Base-by-base conservation (phyloP, 1,140 invertebrate species). In the Paraescarpia echinospica region DNA sequence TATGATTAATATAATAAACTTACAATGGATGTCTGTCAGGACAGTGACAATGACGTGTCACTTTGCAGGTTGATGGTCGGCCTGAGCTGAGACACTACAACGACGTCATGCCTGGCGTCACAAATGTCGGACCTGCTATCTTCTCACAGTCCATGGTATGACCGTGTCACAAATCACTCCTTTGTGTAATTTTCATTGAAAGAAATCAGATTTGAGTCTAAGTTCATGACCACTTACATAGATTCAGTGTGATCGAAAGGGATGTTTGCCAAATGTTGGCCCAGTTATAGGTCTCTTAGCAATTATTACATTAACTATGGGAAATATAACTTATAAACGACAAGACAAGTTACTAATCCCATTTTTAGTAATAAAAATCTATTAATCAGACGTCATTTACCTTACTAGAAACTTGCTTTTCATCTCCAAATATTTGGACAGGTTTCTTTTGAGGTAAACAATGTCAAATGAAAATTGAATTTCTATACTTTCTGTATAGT, bases 51-150 rank as follows among this genome's bases (percentile, higher is more conserved):
- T 18, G 2, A 77, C 22, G 27, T 77, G 59, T 27, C 41, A 18
- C 2, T 9, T 93, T 92, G 22, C 35, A 93, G 93, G 35, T 93
- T 34, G 77, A 95, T 93, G 94, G 94, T n/a, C 91, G 94, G 51
- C 92, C 93, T 59, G 94, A 94, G 33, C 92, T 96, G 33, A 94
- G 93, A 92, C 94, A 94, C 90, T 95, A 95, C 94, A 94, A 94
- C 33, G 95, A 95, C 93, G 94, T 94, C 33, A 92, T 93, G 33
- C 94, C 95, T n/a, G 93, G 93, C n/a, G 94, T 96, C 31, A 95
- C 95, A 91, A 95, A 96, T 92, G 94, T 96, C 34, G 95, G 95
- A 34, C 95, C 95, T 14, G 94, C 95, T 35, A 93, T 95, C 92
- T 95, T 95, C 90, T 94, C 95, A 34, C 89, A 94, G 6, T 94